Evolutionary conservation across 2,113 vertebrate species (phyloP), one percentile per base, ranked within the genome.

Genomic region (Tenrec ecaudatus): DNA sequence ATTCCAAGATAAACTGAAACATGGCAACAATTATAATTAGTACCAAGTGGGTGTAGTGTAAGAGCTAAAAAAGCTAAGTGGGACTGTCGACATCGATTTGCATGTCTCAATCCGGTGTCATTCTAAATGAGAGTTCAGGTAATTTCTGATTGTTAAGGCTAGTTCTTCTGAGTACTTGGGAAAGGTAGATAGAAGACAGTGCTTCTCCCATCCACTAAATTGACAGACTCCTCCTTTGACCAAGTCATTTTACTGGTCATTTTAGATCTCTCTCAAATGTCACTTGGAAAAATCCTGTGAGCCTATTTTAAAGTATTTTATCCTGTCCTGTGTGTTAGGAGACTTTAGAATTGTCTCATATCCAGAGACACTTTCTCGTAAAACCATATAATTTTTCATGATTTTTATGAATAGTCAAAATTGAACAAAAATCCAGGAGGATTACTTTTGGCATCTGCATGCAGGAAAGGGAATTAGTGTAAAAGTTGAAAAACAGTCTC

Each of bases 11-110:
- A 96, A 96, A 97, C 82, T 96, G 96, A 96, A 97, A 95, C 96
- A 93, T 96, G 97, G 95, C 82, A 95, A 97, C 92, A 89, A 95
- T 92, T 98, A 97, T 97, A 97, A 98, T 97, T 97, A 97, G 96
- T 4, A 47, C 64, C 36, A 94, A 94, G 97, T 97, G 96, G 96
- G 97, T 97, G 93, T 86, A 94, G 96, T 96, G 86, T 95, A 95
- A 97, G 40, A 98, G 96, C 97, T 97, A 97, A 97, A 95, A 97
- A 88, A 93, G 88, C 76, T 87, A 97, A 97, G 96, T 3, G 86
- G 76, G 93, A 89, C 96, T 86, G 38, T 95, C 6, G 68, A 93
- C 87, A 82, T 81, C 96, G 36, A 77, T 90, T 93, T 97, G 81
- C 75, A 83, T 71, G 75, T 57, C 78, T 69, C 83, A 92, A 93